These are phyloP conservation scores for Tretioscincus oriximinensis DNA, from an alignment of 2,113 vertebrate genomes.

Conservation along the genomic window DNA sequence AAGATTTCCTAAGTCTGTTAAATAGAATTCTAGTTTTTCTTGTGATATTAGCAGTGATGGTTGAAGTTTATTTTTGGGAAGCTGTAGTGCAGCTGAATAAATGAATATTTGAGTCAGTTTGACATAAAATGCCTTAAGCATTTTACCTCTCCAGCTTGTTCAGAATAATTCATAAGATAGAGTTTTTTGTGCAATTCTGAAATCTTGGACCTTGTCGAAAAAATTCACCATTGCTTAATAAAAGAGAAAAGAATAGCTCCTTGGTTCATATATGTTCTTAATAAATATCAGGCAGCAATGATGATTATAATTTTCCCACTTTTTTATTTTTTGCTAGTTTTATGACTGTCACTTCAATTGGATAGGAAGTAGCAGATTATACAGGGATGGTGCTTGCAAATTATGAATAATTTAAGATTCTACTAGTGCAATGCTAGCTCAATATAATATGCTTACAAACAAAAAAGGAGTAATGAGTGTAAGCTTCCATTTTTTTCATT, in stretches of 20 bases:
- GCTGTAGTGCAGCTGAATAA: conserved; percentile 51
- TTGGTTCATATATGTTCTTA: neutral
- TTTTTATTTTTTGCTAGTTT: conserved; percentile 4
- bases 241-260: conserved; percentile 13
- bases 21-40: conserved; percentile 42
- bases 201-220: conserved; percentile 48
- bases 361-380: neutral
- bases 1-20: conserved; percentile 30
- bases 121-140: conserved; percentile 55
- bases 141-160: conserved; percentile 58
- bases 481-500: neutral
- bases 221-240: conserved; percentile 20
- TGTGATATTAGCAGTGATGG: conserved; percentile 44
- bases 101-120: conserved; percentile 60
- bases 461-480: conserved; percentile 14
- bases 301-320: neutral
- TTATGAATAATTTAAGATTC: conserved; percentile 25
- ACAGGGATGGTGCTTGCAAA: conserved; percentile 31
- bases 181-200: conserved; percentile 51
- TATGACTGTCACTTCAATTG: neutral
- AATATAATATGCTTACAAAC: conserved; percentile 5
- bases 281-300: accelerated
- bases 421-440: conserved; percentile 38
- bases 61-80: conserved; percentile 48
- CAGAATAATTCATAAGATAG: conserved; percentile 35